Evolutionary conservation across 2,888 invertebrate species (phyloP), one percentile per base, ranked within the genome.

Genomic region (Eumerus sabulonum): DNA sequence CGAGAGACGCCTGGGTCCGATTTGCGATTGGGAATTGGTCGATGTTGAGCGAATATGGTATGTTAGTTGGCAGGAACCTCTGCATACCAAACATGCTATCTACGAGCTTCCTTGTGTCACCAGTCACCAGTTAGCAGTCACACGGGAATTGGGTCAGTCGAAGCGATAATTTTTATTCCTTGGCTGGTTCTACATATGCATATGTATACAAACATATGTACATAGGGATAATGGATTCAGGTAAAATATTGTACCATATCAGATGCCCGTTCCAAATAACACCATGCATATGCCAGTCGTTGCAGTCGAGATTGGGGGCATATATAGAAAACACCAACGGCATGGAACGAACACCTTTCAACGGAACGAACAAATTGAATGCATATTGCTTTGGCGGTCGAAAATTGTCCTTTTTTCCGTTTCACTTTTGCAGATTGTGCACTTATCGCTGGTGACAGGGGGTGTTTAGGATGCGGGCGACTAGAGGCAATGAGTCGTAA

Each of bases 111-210:
- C 27, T 4, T 27, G 27, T 27, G 27, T 27, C 27, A 7, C 27
- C 27, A 27, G 27, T 27, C 27, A 27, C 27, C 7, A 27, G 27
- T 27, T 27, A 27, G 27, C 27, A 27, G 27, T 27, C 27, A 27
- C 27, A 2, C 2, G 2, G 27, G 27, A 70, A 62, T 53, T 40
- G 54, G 70, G 70, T 70, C 62, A 54, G 27, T 4, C 35, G 54
- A 62, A 62, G 40, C 35, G 70, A 60, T 54, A 64, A 54, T 64
- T 64, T 44, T 11, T 17, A 63, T 53, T 42, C 63, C 16, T 13
- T 51, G 51, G 27, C 38, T 27, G 2, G 27, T n/a, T n/a, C n/a
- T n/a, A n/a, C n/a, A n/a, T n/a, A n/a, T n/a, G n/a, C n/a, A n/a
- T n/a, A n/a, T n/a, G n/a, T n/a, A n/a, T n/a, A n/a, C n/a, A n/a